These are phyloP conservation scores for Arrhopalites spinosus DNA, from an alignment of 2,888 invertebrate species.

Conservation along the genomic window DNA sequence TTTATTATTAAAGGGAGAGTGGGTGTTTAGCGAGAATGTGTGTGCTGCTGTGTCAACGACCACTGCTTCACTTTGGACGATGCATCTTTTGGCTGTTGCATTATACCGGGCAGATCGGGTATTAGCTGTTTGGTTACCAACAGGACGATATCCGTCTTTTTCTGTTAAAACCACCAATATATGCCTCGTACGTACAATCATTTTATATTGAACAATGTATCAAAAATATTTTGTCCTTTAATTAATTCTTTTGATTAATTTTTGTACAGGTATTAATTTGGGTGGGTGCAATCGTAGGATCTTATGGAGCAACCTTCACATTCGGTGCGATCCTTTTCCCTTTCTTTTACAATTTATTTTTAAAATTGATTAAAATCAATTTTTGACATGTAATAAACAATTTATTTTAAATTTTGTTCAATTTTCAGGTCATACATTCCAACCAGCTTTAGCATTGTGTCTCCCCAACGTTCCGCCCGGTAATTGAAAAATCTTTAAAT, in stretches of 20 bases:
- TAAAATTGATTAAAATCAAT: too few relatives aligned
- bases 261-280: slow-evolving; percentile 47
- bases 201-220: not conserved
- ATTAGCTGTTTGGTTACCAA: slow-evolving; percentile 56
- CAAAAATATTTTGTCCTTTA: not conserved
- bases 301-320: slow-evolving; percentile 46
- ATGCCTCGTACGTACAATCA: slow-evolving; percentile 40
- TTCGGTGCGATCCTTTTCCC: slow-evolving; percentile 39
- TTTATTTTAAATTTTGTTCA: not conserved
- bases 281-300: slow-evolving; percentile 44
- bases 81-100: slow-evolving; percentile 57
- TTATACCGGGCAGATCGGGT: slow-evolving; percentile 54
- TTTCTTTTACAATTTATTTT: not conserved
- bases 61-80: slow-evolving; percentile 57
- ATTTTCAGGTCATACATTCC: slow-evolving; percentile 48
- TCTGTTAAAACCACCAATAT: slow-evolving; percentile 41
- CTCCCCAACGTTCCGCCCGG: slow-evolving; percentile 56
- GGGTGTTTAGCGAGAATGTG: slow-evolving; percentile 53
- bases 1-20: slow-evolving; percentile 49
- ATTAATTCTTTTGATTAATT: not conserved
- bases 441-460: slow-evolving; percentile 57
- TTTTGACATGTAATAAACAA: not conserved
- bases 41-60: slow-evolving; percentile 55
- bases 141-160: slow-evolving; percentile 51
- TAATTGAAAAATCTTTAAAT: too few relatives aligned